Evolutionary conservation across 2,797 vertebrate genomes (phyloP).

Genomic region (Platalea minor): DNA sequence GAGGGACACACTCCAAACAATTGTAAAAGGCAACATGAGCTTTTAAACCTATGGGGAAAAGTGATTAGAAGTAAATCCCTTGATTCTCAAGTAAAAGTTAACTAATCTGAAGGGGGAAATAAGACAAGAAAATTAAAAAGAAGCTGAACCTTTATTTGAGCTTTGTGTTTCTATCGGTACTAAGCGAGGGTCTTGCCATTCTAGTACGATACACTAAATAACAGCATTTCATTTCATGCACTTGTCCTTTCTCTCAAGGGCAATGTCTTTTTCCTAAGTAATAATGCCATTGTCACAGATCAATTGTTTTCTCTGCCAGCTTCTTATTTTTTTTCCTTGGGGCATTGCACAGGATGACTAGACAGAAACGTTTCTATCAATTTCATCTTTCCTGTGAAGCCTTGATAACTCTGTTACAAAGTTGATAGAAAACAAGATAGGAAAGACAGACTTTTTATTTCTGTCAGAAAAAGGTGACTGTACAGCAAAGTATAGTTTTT

Average conservation of each 20-base stretch:
- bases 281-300: background rate
- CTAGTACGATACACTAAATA: background rate
- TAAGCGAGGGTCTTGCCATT: background rate
- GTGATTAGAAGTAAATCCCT: accelerated
- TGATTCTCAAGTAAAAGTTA: background rate
- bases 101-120: background rate
- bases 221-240: background rate
- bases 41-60: background rate
- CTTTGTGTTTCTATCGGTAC: background rate
- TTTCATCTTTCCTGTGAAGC: background rate
- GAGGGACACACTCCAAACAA: background rate
- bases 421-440: background rate
- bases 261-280: background rate
- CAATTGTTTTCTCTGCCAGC: background rate
- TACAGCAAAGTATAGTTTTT: background rate
- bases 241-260: background rate
- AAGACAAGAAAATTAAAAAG: background rate
- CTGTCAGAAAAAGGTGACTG: background rate
- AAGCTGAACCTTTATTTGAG: background rate
- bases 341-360: background rate
- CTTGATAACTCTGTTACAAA: background rate
- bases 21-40: background rate
- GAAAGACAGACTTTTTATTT: background rate
- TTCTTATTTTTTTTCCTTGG: background rate
- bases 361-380: background rate